These are phyloP conservation scores for Muntiacus muntjak DNA, from an alignment of 2,113 vertebrate species.

Conservation along the genomic window DNA sequence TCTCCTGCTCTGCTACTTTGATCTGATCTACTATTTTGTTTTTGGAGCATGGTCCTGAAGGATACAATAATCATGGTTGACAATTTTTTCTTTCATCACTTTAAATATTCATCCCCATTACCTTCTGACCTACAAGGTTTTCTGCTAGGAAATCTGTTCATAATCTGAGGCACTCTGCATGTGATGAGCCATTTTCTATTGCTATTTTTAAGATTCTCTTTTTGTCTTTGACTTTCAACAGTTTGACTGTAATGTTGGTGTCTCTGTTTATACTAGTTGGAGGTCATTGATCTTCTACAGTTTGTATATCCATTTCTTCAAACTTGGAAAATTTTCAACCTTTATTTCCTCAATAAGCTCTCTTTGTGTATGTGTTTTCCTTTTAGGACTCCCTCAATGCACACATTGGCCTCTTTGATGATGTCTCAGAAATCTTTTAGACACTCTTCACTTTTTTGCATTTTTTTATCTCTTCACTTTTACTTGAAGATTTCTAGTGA, in stretches of 20 bases:
- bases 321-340: neutral
- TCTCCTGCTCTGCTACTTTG: neutral
- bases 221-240: neutral
- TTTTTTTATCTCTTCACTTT: too few species aligned
- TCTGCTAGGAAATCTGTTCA: neutral
- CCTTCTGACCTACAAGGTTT: neutral
- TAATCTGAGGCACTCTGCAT: neutral
- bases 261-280: neutral
- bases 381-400: neutral
- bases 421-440: neutral
- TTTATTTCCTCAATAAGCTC: neutral
- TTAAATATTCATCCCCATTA: neutral
- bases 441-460: too few species aligned
- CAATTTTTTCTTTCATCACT: too few species aligned
- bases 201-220: neutral
- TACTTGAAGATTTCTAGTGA: too few species aligned
- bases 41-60: neutral
- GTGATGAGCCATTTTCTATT: too few species aligned
- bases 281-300: neutral
- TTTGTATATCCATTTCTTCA: neutral
- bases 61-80: neutral
- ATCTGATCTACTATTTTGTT: neutral
- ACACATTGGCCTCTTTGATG: neutral
- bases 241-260: neutral
- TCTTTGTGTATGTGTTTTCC: neutral